phyloP scores from a whole-genome alignment of 2,113 vertebrate genomes.

The Alethe castanea region DNA sequence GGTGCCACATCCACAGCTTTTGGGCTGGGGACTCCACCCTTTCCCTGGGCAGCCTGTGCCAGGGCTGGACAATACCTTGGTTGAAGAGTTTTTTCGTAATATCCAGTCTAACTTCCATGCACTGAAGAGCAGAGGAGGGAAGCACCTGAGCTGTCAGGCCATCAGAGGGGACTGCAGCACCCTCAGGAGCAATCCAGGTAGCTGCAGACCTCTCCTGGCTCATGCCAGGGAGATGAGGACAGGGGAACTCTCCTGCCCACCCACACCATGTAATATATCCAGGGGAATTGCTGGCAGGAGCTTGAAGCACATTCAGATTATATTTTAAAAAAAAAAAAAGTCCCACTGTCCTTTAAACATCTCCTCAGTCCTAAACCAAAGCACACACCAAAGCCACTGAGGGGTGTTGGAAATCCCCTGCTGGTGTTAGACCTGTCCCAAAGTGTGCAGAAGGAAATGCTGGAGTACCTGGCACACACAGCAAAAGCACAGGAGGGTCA shows the following conservation, averaged over 20 bases:
- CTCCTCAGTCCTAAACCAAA: not conserved
- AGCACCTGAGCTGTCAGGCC: not conserved
- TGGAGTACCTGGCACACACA: rapidly evolving
- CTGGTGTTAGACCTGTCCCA: not conserved
- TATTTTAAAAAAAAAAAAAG: not conserved
- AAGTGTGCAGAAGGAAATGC: not conserved
- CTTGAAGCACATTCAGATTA: not conserved
- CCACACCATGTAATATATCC: not conserved
- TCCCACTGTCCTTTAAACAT: not conserved
- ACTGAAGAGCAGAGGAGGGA: not conserved
- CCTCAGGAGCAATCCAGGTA: not conserved
- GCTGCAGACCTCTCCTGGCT: not conserved
- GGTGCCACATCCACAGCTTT: not conserved
- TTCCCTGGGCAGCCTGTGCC: not conserved
- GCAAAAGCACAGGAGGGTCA: not conserved
- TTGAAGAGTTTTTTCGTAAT: not conserved
- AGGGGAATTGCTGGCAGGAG: not conserved
- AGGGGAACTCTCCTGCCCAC: not conserved
- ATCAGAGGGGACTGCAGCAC: not conserved
- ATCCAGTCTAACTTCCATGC: not conserved
- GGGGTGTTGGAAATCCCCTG: not conserved
- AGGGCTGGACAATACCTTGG: not conserved
- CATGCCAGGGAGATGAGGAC: not conserved
- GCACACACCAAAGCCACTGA: not conserved
- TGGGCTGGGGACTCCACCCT: not conserved